Evolutionary conservation across 2,888 invertebrate species (phyloP).

Genomic region (Oligia strigilis): DNA sequence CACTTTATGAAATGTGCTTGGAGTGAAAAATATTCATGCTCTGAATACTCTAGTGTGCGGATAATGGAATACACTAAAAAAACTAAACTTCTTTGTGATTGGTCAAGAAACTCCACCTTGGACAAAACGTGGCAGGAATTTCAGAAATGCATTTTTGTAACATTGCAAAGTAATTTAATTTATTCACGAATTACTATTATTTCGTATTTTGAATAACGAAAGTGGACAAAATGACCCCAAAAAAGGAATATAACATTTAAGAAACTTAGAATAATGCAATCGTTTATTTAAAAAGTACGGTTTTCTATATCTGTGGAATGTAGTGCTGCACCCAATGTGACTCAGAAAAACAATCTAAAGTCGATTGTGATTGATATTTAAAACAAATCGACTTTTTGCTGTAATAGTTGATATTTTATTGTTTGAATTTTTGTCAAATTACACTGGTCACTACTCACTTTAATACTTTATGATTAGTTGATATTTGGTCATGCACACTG

Average conservation of each 20-base stretch:
- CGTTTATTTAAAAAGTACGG: constrained; percentile 3
- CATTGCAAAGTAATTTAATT: not conserved
- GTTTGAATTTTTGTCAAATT: not conserved
- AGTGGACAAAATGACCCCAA: fast-evolving
- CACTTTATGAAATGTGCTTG: not conserved
- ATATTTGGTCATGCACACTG: not conserved
- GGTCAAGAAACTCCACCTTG: constrained; percentile 84
- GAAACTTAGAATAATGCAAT: not conserved
- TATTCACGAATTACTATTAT: not conserved
- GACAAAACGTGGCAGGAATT: constrained; percentile 86
- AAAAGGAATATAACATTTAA: not conserved
- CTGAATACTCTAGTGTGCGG: not conserved
- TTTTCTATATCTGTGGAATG: constrained; percentile 25
- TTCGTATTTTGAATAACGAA: not conserved
- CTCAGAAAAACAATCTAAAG: not conserved
- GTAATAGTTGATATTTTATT: not conserved
- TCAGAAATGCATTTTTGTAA: constrained; percentile 26
- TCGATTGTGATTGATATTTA: not conserved
- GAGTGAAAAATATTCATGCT: constrained; percentile 41
- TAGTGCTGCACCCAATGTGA: not conserved
- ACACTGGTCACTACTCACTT: not conserved
- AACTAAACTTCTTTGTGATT: constrained; percentile 74
- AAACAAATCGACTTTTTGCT: not conserved
- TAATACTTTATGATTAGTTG: not conserved
- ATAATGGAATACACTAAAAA: constrained; percentile 56